A percentile compares a stretch with the other conserved stretches of the same genome.
Evolutionary conservation across 2,888 invertebrate genomes (phyloP).

Genomic region (Drosophila mettleri): DNA sequence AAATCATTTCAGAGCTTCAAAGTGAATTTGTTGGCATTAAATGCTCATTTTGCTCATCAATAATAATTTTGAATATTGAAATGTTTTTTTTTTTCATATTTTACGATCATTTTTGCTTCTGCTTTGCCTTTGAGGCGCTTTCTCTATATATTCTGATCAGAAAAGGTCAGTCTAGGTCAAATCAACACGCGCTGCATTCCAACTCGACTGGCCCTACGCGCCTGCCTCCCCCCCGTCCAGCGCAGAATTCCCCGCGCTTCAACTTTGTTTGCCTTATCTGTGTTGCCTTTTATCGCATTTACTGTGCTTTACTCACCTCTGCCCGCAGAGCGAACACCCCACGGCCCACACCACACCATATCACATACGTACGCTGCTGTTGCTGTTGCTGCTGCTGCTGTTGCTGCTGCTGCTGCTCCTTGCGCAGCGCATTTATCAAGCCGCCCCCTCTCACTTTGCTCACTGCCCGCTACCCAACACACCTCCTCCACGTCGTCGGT

Average conservation of each 20-base stretch:
- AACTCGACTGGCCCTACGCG: neutral
- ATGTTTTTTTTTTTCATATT: neutral
- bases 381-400: too few species aligned
- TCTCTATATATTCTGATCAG: slow-evolving; percentile 26
- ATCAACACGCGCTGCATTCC: slow-evolving; percentile 5
- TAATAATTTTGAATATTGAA: neutral
- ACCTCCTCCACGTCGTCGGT: neutral
- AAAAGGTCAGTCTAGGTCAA: slow-evolving; percentile 39
- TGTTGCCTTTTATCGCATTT: slow-evolving; percentile 41
- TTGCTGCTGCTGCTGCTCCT: too few species aligned
- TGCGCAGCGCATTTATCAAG: slow-evolving; percentile 26
- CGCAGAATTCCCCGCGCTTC: too few species aligned
- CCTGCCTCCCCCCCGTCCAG: too few species aligned
- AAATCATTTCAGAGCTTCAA: neutral
- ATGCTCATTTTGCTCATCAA: neutral
- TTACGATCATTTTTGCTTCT: neutral
- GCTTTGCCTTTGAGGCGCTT: neutral
- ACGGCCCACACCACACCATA: neutral
- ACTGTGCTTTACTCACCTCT: slow-evolving; percentile 55
- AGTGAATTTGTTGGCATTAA: neutral
- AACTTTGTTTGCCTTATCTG: slow-evolving; percentile 39
- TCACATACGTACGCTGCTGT: neutral
- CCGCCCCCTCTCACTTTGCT: neutral
- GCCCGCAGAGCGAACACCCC: neutral
- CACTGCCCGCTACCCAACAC: neutral